Conservation (phyloP, 2,888 invertebrate species). For the Himalopsyche japonica region DNA sequence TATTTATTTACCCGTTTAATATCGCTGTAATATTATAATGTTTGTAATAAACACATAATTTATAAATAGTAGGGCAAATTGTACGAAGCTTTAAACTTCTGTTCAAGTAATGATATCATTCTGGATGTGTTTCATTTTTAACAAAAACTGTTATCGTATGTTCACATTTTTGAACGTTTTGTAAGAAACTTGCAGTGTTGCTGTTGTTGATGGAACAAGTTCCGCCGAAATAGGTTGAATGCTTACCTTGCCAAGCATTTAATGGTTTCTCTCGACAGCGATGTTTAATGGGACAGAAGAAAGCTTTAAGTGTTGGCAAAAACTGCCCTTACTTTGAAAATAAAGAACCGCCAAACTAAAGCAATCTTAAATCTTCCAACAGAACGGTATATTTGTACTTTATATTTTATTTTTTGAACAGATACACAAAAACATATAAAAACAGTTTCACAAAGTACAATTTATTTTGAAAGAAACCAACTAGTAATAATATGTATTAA, state of each 20-base stretch:
- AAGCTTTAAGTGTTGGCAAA: not conserved
- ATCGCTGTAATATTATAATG: too few relatives aligned
- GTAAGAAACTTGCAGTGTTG: not conserved
- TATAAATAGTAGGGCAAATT: too few relatives aligned
- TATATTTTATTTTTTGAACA: too few relatives aligned
- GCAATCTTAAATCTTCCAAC: not conserved
- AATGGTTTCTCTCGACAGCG: slow-evolving; percentile 8
- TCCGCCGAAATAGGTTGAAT: slow-evolving; percentile 4
- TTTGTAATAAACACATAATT: too few relatives aligned
- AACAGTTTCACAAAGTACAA: too few relatives aligned
- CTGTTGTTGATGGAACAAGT: slow-evolving; percentile 15
- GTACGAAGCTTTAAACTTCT: too few relatives aligned
- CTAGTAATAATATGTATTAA: too few relatives aligned
- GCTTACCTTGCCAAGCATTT: not conserved
- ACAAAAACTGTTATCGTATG: not conserved
- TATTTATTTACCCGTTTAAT: too few relatives aligned
- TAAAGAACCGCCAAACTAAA: not conserved
- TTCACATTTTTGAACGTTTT: not conserved
- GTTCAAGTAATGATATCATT: not conserved
- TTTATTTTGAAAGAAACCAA: not conserved
- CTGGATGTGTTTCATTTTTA: not conserved
- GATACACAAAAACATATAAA: too few relatives aligned
- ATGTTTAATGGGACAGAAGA: not conserved
- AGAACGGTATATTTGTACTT: not conserved
- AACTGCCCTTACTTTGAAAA: not conserved